Base-by-base conservation (phyloP, 2,797 vertebrate genomes). In the Dipus sagitta region DNA sequence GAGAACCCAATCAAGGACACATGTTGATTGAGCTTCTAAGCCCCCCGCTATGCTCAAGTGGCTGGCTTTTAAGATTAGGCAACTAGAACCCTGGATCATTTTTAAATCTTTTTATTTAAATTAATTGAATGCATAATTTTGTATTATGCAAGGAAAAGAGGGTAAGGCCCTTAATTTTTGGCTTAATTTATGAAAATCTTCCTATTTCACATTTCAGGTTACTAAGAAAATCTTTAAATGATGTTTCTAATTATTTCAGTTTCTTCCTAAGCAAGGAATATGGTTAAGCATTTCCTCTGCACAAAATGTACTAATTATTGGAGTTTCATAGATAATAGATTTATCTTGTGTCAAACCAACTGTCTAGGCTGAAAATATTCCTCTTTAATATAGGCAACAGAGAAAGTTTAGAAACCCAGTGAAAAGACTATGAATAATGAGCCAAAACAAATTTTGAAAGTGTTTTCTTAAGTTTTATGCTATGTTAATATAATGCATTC, bases 201-300 rank as follows among this genome's bases (percentile, higher is more conserved):
- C 84, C 77, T 93, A 32, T 67, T 94, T 86, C 76, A 86, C 21
- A 86, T 90, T 95, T 93, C 3, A 2, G 38, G 18, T 84, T 81
- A 80, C 52, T 85, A 93, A 90, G 70, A 65, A 42, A 78, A 91
- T 87, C 54, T 94, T 88, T 84, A 77, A 95, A 65, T 14, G 17
- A 77, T 83, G 23, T 72, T 95, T 90, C 62, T 85, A 90, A 96
- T 90, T 92, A 86, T 76, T 90, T 94, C 86, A 86, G 71, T 90
- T 83, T 83, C 75, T 83, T 91, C 18, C 12, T 64, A 90, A 80
- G 68, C 47, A 82, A 87, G 7, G 1, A 82, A 71, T 81, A 82
- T 42, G 24, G 28, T 84, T 58, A n/a, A 88, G n/a, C 76, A 72
- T 58, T 67, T 86, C 60, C 24, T 14, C 9, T 52, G 30, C 58